These are phyloP conservation scores for Rhynchopsitta pachyrhyncha DNA, from an alignment of 2,113 vertebrate species.

Conservation along the genomic window DNA sequence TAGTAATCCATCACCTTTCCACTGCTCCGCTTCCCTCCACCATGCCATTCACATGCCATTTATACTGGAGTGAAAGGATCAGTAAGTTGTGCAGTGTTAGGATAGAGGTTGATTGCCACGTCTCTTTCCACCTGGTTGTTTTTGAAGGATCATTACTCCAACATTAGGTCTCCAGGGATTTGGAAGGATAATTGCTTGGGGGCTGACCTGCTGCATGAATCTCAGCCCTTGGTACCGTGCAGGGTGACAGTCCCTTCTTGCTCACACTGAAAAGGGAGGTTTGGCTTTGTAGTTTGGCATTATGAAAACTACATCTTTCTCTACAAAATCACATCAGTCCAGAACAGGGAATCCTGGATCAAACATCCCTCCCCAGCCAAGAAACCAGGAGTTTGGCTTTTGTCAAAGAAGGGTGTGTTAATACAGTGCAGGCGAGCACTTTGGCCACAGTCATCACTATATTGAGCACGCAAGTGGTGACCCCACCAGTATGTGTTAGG, in stretches of 20 bases:
- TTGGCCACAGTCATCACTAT: neutral
- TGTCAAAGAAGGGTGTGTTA: neutral
- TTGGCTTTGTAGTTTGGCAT: neutral
- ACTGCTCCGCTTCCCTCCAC: accelerated
- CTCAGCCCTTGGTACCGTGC: neutral
- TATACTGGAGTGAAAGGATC: accelerated
- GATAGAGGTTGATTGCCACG: accelerated
- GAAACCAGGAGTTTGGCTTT: neutral
- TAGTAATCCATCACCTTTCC: neutral
- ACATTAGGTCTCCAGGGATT: neutral
- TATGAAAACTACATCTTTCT: neutral
- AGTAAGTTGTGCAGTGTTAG: neutral
- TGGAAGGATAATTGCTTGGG: neutral
- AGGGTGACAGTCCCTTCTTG: neutral
- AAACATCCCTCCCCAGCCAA: neutral
- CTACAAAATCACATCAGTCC: neutral
- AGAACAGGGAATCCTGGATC: neutral
- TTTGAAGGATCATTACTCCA: neutral
- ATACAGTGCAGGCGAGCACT: neutral
- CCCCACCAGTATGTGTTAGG: neutral
- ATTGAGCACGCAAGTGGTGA: neutral
- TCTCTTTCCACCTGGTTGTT: neutral
- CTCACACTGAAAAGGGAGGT: neutral
- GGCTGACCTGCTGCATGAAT: neutral
- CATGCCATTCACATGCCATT: neutral